Base-by-base conservation (phyloP, 1,140 invertebrate genomes). In the Drosophila ercepeae region DNA sequence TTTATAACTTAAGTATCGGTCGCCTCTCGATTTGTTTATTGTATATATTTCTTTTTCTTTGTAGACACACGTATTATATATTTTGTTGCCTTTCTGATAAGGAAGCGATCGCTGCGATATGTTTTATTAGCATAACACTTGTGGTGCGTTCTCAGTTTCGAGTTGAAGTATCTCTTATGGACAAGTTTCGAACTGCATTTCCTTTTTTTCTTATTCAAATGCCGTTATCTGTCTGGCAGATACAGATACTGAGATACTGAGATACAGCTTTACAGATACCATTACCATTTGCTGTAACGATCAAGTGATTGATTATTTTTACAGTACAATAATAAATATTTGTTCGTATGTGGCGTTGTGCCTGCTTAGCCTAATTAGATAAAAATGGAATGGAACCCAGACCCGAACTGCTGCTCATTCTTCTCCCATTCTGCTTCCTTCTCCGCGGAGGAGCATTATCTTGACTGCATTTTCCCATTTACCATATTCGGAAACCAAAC, bases 51-150 rank as follows among this genome's bases (percentile, higher is more conserved):
- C 51, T 36, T 71, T 50, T 36, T 71, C 46, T 60, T 44, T 55
- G 41, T 59, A 58, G 8, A 36, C 18, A 32, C 49, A 29, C 39
- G 48, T 39, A 42, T 45, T 39, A 42, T 45, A 45, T 77, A 49
- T 67, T 45, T 51, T 73, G 70, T 81, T 81, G 51, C 63, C 58
- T 67, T 44, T 42, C 54, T 81, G 81, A 86, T 86, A 86, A 86
- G 73, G 44, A 9, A 16, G 11, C 41, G 59, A 67, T 67, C 45
- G 21, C 4, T 52, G 51, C 82, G 81, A 77, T 88, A 73, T 82
- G 73, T 82, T 86, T 89, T 86, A 86, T 86, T 86, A 86, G 82
- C 82, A 86, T 86, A 86, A 88, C 82, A 86, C 82, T 86, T 86
- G 82, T 88, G 82, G 42, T 52, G 42, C 45, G 59, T 50, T 72